Evolutionary conservation across 2,797 vertebrate species (phyloP), one percentile per base, ranked within the genome.

Genomic region (Oreochromis grahami): DNA sequence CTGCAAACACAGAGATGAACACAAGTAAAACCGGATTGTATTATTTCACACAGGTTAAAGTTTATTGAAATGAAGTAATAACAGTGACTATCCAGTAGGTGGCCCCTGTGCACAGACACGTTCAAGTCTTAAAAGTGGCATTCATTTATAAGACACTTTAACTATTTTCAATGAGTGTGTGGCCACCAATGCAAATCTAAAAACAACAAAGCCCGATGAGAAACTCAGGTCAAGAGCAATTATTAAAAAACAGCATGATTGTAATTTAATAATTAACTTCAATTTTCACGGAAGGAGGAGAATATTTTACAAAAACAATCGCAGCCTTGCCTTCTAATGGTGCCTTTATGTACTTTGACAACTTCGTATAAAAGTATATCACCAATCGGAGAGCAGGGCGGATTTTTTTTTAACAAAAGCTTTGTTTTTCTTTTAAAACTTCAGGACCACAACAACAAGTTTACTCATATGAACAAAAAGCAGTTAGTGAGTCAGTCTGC

Each of bases 401-500:
- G 4, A 32, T 74, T 81, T 51, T 4, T 76, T n/a, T 36, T 36
- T 19, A 26, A 63, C 12, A 82, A 79, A 19, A 11, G 7, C 15
- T 7, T 19, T n/a, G 51, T 3, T 41, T 78, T 50, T 24, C 21
- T 72, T 76, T 55, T n/a, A 36, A 83, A 86, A 15, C 51, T 24
- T 3, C 7, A 50, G 32, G 19, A 48, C 63, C 58, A 78, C 50
- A 76, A 65, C 15, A 74, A 80, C n/a, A 60, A 24, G 60, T 79
- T 29, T 36, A 83, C 70, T 85, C 74, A 82, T 51, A 43, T 84
- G 83, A 83, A 50, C 8, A 86, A 86, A 78, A 80, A 7, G 58
- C 77, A 79, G 32, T 89, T 86, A 90, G 78, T 91, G 17, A 63
- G 58, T 36, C 91, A 88, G 77, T 72, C 17, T 63, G 56, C 1